Evolutionary conservation across 2,797 vertebrate species (phyloP), one percentile per base, ranked within the genome.

Genomic region (Neosilurus hyrtlii): DNA sequence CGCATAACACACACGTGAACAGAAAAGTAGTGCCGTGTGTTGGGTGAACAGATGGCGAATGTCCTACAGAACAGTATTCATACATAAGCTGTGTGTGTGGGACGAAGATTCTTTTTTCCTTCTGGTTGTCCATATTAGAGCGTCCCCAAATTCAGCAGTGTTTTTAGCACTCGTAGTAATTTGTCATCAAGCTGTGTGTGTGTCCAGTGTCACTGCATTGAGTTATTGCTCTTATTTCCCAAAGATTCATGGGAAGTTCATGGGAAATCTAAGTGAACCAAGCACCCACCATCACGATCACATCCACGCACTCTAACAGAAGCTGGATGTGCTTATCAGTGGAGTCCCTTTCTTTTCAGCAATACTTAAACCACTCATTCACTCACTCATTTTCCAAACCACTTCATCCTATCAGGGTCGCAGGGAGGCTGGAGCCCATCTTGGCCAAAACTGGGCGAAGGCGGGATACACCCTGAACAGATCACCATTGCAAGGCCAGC

Each of bases 121-220:
- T 30, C 30, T 57, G 43, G 43, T 43, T 43, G 43, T 57, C 18
- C 4, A 57, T 57, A 57, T 16, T 16, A 4, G 56, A 16, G 56
- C 2, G 8, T 61, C 74, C 22, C 37, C 8, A 1, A 62, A 77
- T 35, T 49, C 22, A 14, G 22, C 2, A 14, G 76, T 24, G 20
- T 52, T 63, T 51, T 52, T 51, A 30, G 15, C 20, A 37, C 18
- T 61, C 20, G 3, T 15, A 59, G 30, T 11, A 63, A 63, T 65
- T 78, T 52, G 37, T 77, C 75, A 49, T 62, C 35, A 52, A 65
- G 26, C 26, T 78, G 14, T 26, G 20, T 59, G 43, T 52, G 75
- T 57, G 56, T 63, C 43, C 76, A 26, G 9, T 63, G 75, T 77
- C 75, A 77, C 8, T 49, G 59, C 22, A 24, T 16, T 51, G 15